A percentile compares a stretch with the other conserved stretches of the same genome.
These are phyloP conservation scores for Camponotus floridanus DNA, from an alignment of 1,140 invertebrate species.

Conservation along the genomic window DNA sequence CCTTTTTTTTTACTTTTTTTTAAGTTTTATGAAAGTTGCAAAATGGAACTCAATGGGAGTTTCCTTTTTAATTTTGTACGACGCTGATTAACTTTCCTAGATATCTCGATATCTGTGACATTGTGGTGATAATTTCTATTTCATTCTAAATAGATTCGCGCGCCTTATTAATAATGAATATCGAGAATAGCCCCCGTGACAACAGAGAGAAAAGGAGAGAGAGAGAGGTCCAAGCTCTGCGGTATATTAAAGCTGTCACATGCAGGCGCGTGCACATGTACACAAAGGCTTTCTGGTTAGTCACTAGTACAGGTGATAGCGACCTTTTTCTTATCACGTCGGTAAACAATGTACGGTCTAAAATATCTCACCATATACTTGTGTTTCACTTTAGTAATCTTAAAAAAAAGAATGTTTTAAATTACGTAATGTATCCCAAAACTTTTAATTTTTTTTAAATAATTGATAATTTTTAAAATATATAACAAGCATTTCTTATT, in stretches of 20 bases:
- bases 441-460: not conserved
- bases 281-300: slow-evolving; percentile 50
- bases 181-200: slow-evolving; percentile 23
- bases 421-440: not conserved
- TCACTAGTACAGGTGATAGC: slow-evolving; percentile 39
- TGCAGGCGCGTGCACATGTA: slow-evolving; percentile 49
- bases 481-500: not conserved
- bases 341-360: not conserved
- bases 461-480: not conserved
- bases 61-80: slow-evolving; percentile 52
- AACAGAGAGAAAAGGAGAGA: not conserved
- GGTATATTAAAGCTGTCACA: slow-evolving; percentile 63
- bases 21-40: slow-evolving; percentile 11
- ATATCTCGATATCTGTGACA: not conserved
- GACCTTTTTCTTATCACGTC: slow-evolving; percentile 53
- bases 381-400: not conserved
- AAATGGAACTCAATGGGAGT: not conserved
- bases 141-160: slow-evolving; percentile 45
- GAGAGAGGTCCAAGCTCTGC: slow-evolving; percentile 21
- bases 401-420: not conserved
- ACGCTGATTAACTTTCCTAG: slow-evolving; percentile 43
- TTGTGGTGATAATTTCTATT: slow-evolving; percentile 48
- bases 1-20: not conserved
- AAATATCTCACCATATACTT: slow-evolving; percentile 33
- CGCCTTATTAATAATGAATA: slow-evolving; percentile 60